Base-by-base conservation (phyloP, 2,113 vertebrate genomes). In the Poeciliopsis occidentalis region DNA sequence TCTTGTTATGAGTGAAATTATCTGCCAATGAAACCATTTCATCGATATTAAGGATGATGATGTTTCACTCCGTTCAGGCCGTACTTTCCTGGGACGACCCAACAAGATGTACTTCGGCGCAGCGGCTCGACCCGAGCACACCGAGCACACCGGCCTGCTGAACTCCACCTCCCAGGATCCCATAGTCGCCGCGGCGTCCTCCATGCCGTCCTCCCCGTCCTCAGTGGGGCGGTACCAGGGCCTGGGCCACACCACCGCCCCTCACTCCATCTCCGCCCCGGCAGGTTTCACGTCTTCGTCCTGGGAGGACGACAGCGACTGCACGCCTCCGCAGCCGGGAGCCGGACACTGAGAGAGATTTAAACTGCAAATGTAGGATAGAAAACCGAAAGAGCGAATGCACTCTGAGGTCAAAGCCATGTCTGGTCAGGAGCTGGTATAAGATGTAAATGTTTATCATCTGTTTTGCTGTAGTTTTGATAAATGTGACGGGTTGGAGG, bases 71-170 rank as follows among this genome's bases (percentile, higher is more conserved):
- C 6, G 29, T 24, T 1, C 65, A 92, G 97, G 97, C 81, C 96
- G 97, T 30, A 99, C 97, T 0, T 96, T 98, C 78, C 91, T 98
- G 89, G 97, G 97, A 62, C 95, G 96, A 60, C 95, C 97, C 57
- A 94, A 96, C 76, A 99, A 97, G 89, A 96, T 95, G 77, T 96
- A 97, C 91, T 97, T 98, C 27, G 91, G 94, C 1, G 89, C 95
- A 2, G 96, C 93, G 0, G 62, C 78, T 57, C 88, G 65, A 57
- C 94, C 94, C 0, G 96, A 96, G 60, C 95, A 98, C 78, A 97
- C 95, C 0, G 97, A 99, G 84, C 96, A 97, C 80, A 96, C 96
- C 0, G 97, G 97, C 72, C 94, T 99, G 80, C 93, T 99, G 19
- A 95, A 96, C 2, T 94, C 95, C 3, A 94, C 94, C 67, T 95